Conservation (phyloP, 2,888 invertebrate genomes). For the Pseudanteris insignis region DNA sequence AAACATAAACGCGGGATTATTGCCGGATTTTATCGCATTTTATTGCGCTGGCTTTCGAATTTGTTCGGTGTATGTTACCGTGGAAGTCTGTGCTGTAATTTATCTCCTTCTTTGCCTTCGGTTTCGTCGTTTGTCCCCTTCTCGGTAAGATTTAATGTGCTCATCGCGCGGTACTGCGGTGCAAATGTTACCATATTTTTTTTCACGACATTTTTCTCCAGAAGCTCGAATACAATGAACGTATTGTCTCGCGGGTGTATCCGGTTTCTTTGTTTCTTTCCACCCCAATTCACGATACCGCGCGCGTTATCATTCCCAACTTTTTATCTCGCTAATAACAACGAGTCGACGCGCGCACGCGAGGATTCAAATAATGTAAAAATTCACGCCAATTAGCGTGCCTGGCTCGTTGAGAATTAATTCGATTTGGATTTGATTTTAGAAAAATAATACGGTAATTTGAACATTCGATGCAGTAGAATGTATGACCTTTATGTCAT, state of each 20-base stretch:
- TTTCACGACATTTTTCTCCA: constrained; percentile 23
- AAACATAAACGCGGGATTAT: constrained; percentile 22
- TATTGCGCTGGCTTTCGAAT: constrained; percentile 14
- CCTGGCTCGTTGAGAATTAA: no score
- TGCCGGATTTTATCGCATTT: constrained; percentile 25
- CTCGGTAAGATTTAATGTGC: constrained; percentile 13
- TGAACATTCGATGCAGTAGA: no score
- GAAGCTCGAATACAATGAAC: constrained; percentile 29
- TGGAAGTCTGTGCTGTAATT: constrained; percentile 1
- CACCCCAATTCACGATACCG: constrained; percentile 28
- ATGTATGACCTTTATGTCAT: no score
- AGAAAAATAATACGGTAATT: no score
- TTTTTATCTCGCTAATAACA: constrained; percentile 32
- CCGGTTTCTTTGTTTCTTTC: constrained; percentile 33
- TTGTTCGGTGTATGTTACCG: constrained; percentile 3
- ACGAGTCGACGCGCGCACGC: not conserved
- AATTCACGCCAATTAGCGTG: no score
- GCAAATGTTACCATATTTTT: constrained; percentile 26
- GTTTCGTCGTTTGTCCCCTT: not conserved
- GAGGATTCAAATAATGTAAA: no score
- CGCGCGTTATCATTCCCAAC: constrained; percentile 28
- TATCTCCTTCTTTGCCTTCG: not conserved
- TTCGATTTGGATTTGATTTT: no score
- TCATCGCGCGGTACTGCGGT: constrained; percentile 6
- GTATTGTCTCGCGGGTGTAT: constrained; percentile 28